These are phyloP conservation scores for Brenthis daphne DNA, from an alignment of 2,888 invertebrate species.

Conservation along the genomic window DNA sequence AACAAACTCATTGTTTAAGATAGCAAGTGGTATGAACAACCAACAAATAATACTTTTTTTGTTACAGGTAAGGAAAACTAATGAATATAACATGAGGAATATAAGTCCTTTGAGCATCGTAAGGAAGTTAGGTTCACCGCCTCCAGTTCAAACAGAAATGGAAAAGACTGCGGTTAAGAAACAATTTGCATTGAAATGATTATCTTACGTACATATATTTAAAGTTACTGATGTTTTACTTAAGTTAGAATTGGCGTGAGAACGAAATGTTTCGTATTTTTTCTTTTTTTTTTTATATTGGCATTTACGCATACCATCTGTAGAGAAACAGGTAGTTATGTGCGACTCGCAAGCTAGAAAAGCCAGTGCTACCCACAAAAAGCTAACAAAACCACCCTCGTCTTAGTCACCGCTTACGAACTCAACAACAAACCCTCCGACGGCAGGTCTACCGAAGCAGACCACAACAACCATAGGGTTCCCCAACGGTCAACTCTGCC, in stretches of 20 bases:
- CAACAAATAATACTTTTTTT: constrained; percentile 7
- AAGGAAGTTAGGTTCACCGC: background rate
- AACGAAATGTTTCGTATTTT: background rate
- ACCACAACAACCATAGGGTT: too few relatives aligned
- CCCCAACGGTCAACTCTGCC: too few relatives aligned
- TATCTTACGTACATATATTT: constrained; percentile 4
- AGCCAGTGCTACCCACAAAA: too few relatives aligned
- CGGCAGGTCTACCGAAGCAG: too few relatives aligned
- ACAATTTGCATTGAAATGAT: constrained; percentile 27
- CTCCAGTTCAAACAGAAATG: background rate
- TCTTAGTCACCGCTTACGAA: too few relatives aligned
- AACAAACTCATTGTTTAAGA: background rate
- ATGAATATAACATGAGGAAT: background rate
- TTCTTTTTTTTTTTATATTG: too few relatives aligned
- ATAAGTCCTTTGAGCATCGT: constrained; percentile 17
- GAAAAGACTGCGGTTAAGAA: constrained; percentile 13
- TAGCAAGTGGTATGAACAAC: background rate
- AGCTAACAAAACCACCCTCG: too few relatives aligned
- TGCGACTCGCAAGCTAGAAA: too few relatives aligned
- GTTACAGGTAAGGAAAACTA: constrained; percentile 32
- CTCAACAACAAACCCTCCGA: too few relatives aligned
- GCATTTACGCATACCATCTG: too few relatives aligned
- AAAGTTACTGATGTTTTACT: background rate
- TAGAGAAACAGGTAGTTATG: too few relatives aligned
- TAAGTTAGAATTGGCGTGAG: background rate